Conservation (phyloP, 2,113 vertebrate genomes). For the Centropus bengalensis region DNA sequence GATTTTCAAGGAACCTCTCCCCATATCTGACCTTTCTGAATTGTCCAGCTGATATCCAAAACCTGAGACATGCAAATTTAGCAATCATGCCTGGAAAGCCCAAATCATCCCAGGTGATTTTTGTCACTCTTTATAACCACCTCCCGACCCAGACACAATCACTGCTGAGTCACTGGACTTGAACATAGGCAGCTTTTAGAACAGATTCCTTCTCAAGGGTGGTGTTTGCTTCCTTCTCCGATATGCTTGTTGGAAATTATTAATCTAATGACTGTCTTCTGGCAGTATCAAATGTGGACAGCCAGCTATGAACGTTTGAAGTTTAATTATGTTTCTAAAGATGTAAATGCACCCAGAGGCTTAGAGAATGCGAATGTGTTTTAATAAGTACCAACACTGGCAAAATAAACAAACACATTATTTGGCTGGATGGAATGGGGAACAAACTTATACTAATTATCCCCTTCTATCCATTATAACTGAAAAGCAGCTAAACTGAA, state of each 20-base stretch:
- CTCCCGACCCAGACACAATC: accelerated
- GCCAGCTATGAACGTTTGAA: slow-evolving; percentile 18
- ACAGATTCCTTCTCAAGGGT: background rate
- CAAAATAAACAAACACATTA: slow-evolving; percentile 13
- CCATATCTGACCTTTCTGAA: background rate
- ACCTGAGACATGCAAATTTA: background rate
- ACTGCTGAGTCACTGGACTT: background rate
- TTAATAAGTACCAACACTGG: background rate
- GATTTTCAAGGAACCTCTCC: background rate
- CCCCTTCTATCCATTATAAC: background rate
- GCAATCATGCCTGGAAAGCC: background rate
- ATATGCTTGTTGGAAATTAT: background rate
- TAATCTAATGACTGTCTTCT: slow-evolving; percentile 18
- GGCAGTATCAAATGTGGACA: background rate
- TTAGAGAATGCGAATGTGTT: background rate
- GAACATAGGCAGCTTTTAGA: background rate
- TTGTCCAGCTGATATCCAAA: background rate
- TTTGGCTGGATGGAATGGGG: background rate
- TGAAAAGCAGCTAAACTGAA: background rate
- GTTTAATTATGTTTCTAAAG: slow-evolving; percentile 61
- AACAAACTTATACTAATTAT: background rate
- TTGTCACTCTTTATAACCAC: background rate
- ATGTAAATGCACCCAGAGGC: background rate
- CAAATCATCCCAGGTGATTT: background rate
- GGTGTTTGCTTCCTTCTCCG: background rate